Conservation (phyloP, 2,113 vertebrate species). For the Lontra canadensis region DNA sequence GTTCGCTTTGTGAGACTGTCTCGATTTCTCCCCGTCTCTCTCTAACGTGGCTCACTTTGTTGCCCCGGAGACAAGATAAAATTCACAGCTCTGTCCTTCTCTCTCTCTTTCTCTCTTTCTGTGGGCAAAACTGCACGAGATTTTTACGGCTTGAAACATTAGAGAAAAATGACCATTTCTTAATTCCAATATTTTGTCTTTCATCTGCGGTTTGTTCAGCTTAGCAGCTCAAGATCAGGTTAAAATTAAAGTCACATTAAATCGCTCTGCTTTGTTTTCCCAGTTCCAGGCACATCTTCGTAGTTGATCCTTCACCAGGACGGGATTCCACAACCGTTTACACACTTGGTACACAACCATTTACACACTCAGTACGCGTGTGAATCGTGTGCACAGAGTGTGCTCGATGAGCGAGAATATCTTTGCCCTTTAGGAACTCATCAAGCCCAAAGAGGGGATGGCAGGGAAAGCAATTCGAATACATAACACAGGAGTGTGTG, state of each 20-base stretch:
- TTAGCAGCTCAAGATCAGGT: background rate
- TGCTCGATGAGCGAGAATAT: background rate
- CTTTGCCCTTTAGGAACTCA: background rate
- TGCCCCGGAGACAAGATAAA: slow-evolving; percentile 43
- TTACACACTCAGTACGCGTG: background rate
- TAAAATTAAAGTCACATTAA: slow-evolving; percentile 54
- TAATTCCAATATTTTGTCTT: slow-evolving; percentile 49
- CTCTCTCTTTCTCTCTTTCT: background rate
- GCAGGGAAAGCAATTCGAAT: background rate
- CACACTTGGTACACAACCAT: too few relatives aligned
- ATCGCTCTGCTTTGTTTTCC: background rate
- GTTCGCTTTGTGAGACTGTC: background rate
- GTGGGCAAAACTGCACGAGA: background rate
- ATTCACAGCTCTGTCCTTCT: background rate
- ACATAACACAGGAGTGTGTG: background rate
- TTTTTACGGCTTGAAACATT: slow-evolving; percentile 1
- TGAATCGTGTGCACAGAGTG: background rate
- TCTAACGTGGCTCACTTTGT: slow-evolving; percentile 48
- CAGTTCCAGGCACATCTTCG: background rate
- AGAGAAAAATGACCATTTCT: slow-evolving; percentile 37
- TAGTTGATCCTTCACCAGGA: background rate
- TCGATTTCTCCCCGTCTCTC: slow-evolving; percentile 7
- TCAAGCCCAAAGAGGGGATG: background rate
- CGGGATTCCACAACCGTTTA: too few relatives aligned
- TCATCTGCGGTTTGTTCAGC: slow-evolving; percentile 36